Conservation (phyloP, 2,797 vertebrate genomes). For the Chiroxiphia lanceolata region DNA sequence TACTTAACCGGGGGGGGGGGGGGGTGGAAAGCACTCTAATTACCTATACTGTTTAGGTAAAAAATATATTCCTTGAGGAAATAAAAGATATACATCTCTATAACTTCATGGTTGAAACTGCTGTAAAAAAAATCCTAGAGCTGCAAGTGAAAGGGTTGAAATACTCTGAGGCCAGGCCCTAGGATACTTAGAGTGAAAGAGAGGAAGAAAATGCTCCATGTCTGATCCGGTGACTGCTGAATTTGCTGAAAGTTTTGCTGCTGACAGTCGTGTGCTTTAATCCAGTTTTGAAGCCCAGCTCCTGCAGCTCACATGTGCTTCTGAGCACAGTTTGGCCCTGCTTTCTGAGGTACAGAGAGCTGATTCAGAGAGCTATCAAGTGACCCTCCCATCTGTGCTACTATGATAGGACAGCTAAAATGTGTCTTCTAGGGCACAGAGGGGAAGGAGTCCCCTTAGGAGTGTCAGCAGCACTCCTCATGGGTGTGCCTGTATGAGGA, state of each 20-base stretch:
- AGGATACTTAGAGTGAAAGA: neutral
- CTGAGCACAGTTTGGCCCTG: neutral
- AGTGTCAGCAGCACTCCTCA: neutral
- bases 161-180: neutral
- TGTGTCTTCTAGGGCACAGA: neutral
- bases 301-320: neutral
- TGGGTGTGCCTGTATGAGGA: neutral
- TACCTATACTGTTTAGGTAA: constrained; percentile 15
- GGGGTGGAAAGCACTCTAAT: neutral
- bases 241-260: neutral
- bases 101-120: neutral
- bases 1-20: neutral
- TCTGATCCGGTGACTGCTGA: neutral
- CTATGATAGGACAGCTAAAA: neutral
- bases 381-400: neutral
- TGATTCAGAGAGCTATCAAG: neutral
- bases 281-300: neutral
- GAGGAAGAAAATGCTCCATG: neutral
- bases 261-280: neutral
- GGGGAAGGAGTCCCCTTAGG: neutral
- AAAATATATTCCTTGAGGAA: constrained; percentile 21
- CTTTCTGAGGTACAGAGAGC: neutral
- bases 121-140: neutral
- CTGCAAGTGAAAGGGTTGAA: neutral
- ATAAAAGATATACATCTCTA: neutral